phyloP scores from a whole-genome alignment of 2,113 vertebrate genomes.

The Micronycteris hirsuta region DNA sequence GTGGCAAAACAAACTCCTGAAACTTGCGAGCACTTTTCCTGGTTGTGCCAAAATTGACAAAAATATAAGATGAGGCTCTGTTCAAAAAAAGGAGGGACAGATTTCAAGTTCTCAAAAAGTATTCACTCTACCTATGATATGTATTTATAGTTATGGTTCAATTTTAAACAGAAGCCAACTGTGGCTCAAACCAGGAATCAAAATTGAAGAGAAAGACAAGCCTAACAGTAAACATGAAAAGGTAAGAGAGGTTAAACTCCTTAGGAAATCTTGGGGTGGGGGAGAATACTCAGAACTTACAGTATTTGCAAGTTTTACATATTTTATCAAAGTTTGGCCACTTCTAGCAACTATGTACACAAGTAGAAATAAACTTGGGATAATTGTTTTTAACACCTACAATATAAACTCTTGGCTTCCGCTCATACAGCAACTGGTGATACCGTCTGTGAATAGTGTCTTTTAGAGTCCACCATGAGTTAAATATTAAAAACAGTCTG shows the following conservation, averaged over 20 bases:
- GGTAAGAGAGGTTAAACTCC: background rate
- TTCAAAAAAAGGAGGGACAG: background rate
- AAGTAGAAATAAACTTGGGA: background rate
- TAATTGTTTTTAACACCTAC: background rate
- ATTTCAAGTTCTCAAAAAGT: background rate
- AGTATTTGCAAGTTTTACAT: background rate
- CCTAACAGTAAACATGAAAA: background rate
- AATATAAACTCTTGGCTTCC: background rate
- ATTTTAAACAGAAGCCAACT: slow-evolving; percentile 29
- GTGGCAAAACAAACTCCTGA: slow-evolving; percentile 35
- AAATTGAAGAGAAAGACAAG: background rate
- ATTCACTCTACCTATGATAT: background rate
- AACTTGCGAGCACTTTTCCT: slow-evolving; percentile 37
- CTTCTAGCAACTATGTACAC: background rate
- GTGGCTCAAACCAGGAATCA: background rate
- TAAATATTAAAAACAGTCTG: background rate
- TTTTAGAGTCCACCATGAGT: background rate
- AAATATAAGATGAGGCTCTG: slow-evolving; percentile 31
- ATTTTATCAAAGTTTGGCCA: slow-evolving; percentile 45
- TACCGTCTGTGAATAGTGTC: background rate
- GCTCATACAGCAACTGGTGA: background rate
- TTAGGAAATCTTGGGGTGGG: background rate
- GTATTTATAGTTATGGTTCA: background rate
- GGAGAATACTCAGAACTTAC: background rate
- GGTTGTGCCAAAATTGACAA: slow-evolving; percentile 52